Conservation (phyloP, 2,113 vertebrate genomes). For the Sceloporus undulatus region DNA sequence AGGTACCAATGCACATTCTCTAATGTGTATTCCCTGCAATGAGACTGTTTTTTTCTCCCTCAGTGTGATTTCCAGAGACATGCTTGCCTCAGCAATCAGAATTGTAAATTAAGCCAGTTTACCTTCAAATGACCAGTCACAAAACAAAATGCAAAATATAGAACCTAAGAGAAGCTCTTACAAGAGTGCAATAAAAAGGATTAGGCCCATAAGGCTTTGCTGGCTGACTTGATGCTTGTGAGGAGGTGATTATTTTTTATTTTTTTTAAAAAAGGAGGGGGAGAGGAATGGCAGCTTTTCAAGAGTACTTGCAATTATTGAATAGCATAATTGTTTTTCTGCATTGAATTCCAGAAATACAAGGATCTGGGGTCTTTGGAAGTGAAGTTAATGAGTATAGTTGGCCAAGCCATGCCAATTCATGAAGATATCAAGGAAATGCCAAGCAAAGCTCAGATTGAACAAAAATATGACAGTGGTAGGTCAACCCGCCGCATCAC, state of each 20-base stretch:
- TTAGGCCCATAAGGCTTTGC: not conserved
- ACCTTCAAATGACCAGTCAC: too few species aligned
- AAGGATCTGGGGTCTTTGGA: conserved; percentile 75
- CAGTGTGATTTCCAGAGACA: too few species aligned
- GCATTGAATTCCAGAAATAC: conserved; percentile 61
- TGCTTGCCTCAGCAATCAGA: too few species aligned
- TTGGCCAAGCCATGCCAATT: conserved; percentile 76
- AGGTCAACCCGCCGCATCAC: conserved; percentile 67
- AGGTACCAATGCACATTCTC: too few species aligned
- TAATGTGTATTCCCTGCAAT: too few species aligned
- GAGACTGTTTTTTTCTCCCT: too few species aligned
- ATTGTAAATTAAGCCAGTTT: too few species aligned
- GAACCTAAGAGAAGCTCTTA: not conserved
- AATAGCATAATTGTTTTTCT: conserved; percentile 9
- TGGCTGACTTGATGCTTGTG: not conserved
- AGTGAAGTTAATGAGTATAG: conserved; percentile 72
- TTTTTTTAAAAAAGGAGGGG: not conserved
- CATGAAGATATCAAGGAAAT: conserved; percentile 63
- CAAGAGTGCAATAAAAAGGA: not conserved
- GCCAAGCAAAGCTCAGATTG: conserved; percentile 12
- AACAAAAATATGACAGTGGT: conserved; percentile 21
- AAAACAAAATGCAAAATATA: too few species aligned
- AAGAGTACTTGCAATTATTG: not conserved
- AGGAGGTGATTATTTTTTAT: not conserved
- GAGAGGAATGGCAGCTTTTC: not conserved